Percentiles rank a stretch among this genome's conserved stretches.
These are phyloP conservation scores for Pseudomyrmex flavicornis DNA, from an alignment of 1,140 invertebrate species.

Conservation along the genomic window DNA sequence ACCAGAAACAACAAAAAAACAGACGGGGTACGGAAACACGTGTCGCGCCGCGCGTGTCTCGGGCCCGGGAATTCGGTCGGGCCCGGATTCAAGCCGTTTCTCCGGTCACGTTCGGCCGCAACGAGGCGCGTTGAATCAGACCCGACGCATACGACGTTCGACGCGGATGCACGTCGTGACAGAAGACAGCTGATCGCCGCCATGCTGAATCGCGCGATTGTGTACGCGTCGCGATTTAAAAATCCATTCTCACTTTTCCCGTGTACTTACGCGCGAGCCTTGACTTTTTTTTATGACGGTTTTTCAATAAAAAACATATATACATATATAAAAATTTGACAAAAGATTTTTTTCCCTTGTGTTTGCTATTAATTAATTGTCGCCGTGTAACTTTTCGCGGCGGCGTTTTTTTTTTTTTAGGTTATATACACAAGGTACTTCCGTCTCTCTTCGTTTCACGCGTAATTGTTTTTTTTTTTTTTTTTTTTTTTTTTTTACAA, in stretches of 20 bases:
- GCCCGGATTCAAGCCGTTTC: too few relatives aligned
- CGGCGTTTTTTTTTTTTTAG: too few relatives aligned
- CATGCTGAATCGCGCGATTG: conserved; percentile 64
- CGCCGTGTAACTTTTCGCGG: not conserved
- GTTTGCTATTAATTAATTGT: not conserved
- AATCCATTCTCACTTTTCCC: conserved; percentile 40
- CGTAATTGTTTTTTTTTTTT: not conserved
- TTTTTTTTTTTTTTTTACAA: not conserved
- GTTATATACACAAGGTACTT: not conserved
- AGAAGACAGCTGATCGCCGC: conserved; percentile 75
- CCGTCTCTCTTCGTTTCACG: not conserved
- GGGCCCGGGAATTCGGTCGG: too few relatives aligned
- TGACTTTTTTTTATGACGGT: not conserved
- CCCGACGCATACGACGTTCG: conserved; percentile 9
- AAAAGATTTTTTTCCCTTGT: too few relatives aligned
- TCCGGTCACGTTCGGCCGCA: not conserved
- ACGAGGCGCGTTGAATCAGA: not conserved
- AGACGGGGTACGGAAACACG: not conserved
- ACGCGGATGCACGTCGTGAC: conserved; percentile 67
- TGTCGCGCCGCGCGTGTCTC: too few relatives aligned
- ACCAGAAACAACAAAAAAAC: not conserved
- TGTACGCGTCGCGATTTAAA: conserved; percentile 64
- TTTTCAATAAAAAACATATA: not conserved
- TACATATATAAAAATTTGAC: too few relatives aligned
- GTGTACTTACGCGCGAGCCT: not conserved